phyloP scores from a whole-genome alignment of 2,888 invertebrate species.

The Thera obeliscata region DNA sequence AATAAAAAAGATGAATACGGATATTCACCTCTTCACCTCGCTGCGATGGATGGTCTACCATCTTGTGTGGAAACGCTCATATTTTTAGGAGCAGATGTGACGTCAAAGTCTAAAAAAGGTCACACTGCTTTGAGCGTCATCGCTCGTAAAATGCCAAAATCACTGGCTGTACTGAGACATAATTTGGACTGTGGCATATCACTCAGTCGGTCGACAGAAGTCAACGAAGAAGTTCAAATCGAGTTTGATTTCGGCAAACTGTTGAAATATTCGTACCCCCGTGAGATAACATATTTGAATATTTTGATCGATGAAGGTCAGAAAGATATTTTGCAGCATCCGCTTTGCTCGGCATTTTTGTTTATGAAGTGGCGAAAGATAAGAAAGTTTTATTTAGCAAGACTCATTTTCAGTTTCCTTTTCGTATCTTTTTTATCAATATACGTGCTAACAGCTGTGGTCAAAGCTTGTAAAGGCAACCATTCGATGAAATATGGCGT shows the following conservation, averaged over 20 bases:
- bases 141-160: conserved; percentile 93
- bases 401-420: conserved; percentile 91
- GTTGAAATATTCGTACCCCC: conserved; percentile 91
- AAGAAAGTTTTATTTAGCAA: conserved; percentile 92
- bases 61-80: conserved; percentile 93
- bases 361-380: conserved; percentile 96
- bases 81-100: conserved; percentile 93
- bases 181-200: conserved; percentile 92
- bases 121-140: conserved; percentile 93
- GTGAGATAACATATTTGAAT: conserved; percentile 94
- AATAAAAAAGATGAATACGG: conserved; percentile 94
- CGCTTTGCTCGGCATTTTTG: conserved; percentile 93
- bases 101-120: conserved; percentile 93
- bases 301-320: conserved; percentile 95
- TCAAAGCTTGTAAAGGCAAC: conserved; percentile 86
- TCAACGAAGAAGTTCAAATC: conserved; percentile 91
- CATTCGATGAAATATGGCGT: conserved; percentile 79
- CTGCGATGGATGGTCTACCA: conserved; percentile 92
- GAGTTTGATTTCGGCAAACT: conserved; percentile 92
- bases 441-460: conserved; percentile 91
- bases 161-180: conserved; percentile 90
- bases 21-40: conserved; percentile 92
- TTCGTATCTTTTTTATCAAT: conserved; percentile 91
- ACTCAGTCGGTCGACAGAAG: conserved; percentile 88
- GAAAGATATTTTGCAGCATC: conserved; percentile 93